These are phyloP conservation scores for Zygothrica quintamaculata DNA, from an alignment of 2,888 invertebrate genomes.

Conservation along the genomic window DNA sequence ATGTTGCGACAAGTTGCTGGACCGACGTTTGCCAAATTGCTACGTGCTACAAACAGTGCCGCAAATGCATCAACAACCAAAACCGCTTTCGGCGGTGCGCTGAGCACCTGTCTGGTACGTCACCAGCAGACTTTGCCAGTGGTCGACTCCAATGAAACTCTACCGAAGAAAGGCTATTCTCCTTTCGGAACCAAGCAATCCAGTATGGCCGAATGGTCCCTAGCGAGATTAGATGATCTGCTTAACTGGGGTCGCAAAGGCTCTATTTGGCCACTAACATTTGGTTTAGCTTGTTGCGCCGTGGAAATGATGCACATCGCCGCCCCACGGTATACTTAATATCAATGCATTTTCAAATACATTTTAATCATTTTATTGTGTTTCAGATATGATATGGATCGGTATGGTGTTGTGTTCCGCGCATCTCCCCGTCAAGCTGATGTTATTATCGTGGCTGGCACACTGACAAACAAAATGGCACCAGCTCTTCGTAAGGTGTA, in stretches of 20 bases:
- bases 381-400: slow-evolving; percentile 96
- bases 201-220: slow-evolving; percentile 92
- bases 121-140: slow-evolving; percentile 83
- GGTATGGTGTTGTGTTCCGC: slow-evolving; percentile 98
- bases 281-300: slow-evolving; percentile 99
- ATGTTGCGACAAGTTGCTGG: slow-evolving; percentile 55
- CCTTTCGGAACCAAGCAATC: slow-evolving; percentile 86
- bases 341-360: background rate
- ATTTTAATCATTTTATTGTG: slow-evolving; percentile 10
- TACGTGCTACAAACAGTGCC: slow-evolving; percentile 42
- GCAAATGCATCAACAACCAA: slow-evolving; percentile 23
- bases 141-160: slow-evolving; percentile 82
- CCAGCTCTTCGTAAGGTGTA: slow-evolving; percentile 98
- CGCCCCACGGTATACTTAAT: slow-evolving; percentile 89
- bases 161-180: slow-evolving; percentile 86
- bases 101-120: slow-evolving; percentile 50
- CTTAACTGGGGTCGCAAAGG: slow-evolving; percentile 97
- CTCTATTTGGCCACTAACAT: slow-evolving; percentile 99
- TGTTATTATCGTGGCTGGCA: slow-evolving; percentile 99
- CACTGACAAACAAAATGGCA: slow-evolving; percentile 99
- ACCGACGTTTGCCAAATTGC: slow-evolving; percentile 41
- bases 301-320: slow-evolving; percentile 99
- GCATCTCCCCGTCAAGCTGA: slow-evolving; percentile 98
- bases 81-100: slow-evolving; percentile 39
- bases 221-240: slow-evolving; percentile 96